phyloP scores from a whole-genome alignment of 2,888 invertebrate genomes.

The Adela reaumurella region DNA sequence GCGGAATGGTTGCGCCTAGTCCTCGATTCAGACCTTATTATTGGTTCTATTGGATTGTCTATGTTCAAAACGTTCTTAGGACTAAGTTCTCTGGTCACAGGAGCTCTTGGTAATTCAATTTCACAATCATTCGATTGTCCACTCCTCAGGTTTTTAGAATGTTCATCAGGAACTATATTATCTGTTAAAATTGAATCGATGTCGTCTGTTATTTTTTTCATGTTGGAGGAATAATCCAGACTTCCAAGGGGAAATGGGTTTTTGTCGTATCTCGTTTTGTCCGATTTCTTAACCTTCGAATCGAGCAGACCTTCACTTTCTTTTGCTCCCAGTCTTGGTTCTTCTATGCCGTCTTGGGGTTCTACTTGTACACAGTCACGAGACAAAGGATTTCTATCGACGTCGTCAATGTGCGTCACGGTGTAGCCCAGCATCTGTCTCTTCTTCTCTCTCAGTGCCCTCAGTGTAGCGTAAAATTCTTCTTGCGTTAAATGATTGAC shows the following conservation, averaged over 20 bases:
- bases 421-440: constrained; percentile 41
- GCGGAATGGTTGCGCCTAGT: constrained; percentile 33
- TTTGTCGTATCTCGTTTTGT: neutral
- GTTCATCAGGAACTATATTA: neutral
- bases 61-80: neutral
- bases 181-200: neutral
- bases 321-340: too few relatives aligned
- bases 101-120: neutral
- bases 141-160: neutral
- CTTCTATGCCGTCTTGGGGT: too few relatives aligned
- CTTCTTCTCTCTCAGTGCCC: constrained; percentile 63
- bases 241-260: neutral
- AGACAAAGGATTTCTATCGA: constrained; percentile 16
- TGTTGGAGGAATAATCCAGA: neutral
- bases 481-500: constrained; percentile 70
- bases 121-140: neutral
- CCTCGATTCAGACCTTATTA: constrained; percentile 18
- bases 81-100: neutral
- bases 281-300: neutral
- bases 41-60: neutral
- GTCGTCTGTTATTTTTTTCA: neutral
- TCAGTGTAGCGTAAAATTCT: constrained; percentile 71
- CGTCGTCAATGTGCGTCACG: constrained; percentile 30
- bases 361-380: too few relatives aligned
- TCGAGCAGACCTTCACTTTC: constrained; percentile 9